These are phyloP conservation scores for Diabrotica virgifera DNA, from an alignment of 1,140 invertebrate species.

Conservation along the genomic window DNA sequence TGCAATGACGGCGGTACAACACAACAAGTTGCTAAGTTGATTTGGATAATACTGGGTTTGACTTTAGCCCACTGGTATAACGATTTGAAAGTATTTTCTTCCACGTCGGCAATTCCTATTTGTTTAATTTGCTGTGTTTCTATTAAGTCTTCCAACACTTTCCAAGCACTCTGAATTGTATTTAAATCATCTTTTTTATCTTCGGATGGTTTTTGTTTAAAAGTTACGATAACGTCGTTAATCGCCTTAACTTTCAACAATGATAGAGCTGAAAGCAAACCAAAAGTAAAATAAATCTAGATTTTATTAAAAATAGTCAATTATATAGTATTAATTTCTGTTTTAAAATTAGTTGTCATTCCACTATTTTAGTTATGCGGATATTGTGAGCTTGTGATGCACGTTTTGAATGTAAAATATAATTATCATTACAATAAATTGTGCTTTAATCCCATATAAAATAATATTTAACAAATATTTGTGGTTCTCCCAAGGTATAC, in stretches of 20 bases:
- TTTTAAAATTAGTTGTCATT: too few species aligned
- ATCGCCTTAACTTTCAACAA: slow-evolving; percentile 63
- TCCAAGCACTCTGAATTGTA: slow-evolving; percentile 71
- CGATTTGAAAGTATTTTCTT: slow-evolving; percentile 71
- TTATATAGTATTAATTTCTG: too few species aligned
- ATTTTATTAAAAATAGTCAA: too few species aligned
- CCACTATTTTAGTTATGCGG: too few species aligned
- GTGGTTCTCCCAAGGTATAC: too few species aligned
- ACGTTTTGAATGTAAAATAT: too few species aligned
- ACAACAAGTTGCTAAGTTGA: slow-evolving; percentile 93
- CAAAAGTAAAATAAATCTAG: too few species aligned
- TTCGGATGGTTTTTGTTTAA: slow-evolving; percentile 54
- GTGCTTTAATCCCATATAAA: too few species aligned
- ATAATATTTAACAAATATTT: too few species aligned
- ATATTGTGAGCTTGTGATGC: too few species aligned
- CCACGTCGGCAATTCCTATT: slow-evolving; percentile 87
- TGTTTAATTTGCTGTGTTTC: slow-evolving; percentile 63
- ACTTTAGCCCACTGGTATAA: slow-evolving; percentile 77
- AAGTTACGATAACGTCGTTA: slow-evolving; percentile 73
- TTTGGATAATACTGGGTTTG: slow-evolving; percentile 90
- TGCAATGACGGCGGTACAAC: slow-evolving; percentile 88
- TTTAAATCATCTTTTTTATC: slow-evolving; percentile 58
- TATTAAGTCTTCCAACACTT: slow-evolving; percentile 66
- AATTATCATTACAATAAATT: too few species aligned
- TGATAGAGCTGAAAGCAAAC: slow-evolving; percentile 57